Evolutionary conservation across 2,797 vertebrate species (phyloP).

Genomic region (Enteromius viviparus): DNA sequence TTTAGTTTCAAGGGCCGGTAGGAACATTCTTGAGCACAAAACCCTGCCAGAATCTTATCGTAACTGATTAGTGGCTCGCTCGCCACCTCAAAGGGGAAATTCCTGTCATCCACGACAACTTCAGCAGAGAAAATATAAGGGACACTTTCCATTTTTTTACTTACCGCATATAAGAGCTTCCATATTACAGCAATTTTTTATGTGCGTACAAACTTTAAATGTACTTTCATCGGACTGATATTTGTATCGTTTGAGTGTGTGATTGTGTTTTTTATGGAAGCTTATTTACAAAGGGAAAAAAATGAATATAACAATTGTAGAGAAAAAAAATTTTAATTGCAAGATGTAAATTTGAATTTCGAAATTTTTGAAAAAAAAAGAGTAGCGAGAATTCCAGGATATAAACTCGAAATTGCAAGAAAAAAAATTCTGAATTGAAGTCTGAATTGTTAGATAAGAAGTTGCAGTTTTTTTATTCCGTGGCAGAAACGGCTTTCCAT

Average conservation of each 20-base stretch:
- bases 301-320: background rate
- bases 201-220: background rate
- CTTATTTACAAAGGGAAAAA: background rate
- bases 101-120: background rate
- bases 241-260: background rate
- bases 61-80: slow-evolving; percentile 18
- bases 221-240: background rate
- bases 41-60: slow-evolving; percentile 31
- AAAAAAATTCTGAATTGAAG: background rate
- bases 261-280: background rate
- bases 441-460: background rate
- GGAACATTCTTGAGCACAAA: slow-evolving; percentile 38
- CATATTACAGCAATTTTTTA: background rate
- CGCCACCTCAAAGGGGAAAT: background rate
- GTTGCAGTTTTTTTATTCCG: background rate
- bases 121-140: background rate
- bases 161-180: background rate
- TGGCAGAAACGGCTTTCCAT: background rate
- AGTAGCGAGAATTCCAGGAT: background rate
- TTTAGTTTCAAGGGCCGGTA: slow-evolving; percentile 37
- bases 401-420: background rate
- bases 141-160: background rate
- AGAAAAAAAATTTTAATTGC: background rate
- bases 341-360: background rate
- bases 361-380: background rate